Base-by-base conservation (phyloP, 2,797 vertebrate genomes). In the Enteromius viviparus region DNA sequence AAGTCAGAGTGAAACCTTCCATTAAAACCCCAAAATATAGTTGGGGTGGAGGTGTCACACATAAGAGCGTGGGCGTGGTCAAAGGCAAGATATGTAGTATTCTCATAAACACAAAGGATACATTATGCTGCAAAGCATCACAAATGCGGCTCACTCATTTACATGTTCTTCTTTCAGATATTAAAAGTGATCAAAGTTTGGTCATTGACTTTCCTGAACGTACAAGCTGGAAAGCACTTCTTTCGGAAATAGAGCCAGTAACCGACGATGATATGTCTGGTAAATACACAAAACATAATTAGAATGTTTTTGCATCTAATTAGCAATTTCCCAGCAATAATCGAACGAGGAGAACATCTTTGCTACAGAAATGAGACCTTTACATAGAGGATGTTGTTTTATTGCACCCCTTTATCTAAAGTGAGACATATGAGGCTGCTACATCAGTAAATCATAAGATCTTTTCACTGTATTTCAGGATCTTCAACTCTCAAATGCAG, bases 1-100 rank as follows among this genome's bases (percentile, higher is more conserved):
- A 4, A 32, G 80, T 86, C 47, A 53, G 83, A 40, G 83, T 85
- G 40, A 88, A 85, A 70, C 8, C 49, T 26, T 83, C 82, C 15
- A 60, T 88, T 45, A 32, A 19, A 8, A 85, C 9, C 3, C 82
- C 87, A 45, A 84, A 77, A 82, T 49, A 32, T 9, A 15, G n/a
- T 1, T 85, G 82, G 82, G 85, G 71, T 49, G 45, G 72, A 76
- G 74, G 66, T 6, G 40, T 84, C 65, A 81, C 78, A 1, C 78
- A 68, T 55, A 66, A 72, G 62, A 84, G 78, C 58, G 65, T 81
- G 49, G 85, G 78, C 14, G 47, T 65, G 49, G 47, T 86, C 45
- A 65, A 70, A 86, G 78, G 85, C n/a, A 81, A 66, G 10, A n/a
- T 68, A 11, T 42, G 12, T 26, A 45, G 23, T 45, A 26, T 26